Evolutionary conservation across 2,888 invertebrate genomes (phyloP).

Genomic region (Pegoplata infirma): DNA sequence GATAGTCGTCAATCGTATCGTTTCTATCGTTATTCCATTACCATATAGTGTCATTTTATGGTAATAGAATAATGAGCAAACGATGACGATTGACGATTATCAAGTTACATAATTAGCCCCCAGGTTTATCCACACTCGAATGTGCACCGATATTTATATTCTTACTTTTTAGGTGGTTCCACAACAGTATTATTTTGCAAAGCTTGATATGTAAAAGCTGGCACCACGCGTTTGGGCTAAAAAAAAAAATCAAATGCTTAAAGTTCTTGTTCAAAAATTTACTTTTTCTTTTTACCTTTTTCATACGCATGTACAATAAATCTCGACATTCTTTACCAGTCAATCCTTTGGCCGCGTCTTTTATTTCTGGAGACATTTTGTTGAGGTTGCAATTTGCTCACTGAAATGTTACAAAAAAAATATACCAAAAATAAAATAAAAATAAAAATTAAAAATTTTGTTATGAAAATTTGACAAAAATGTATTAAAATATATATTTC

Average conservation of each 20-base stretch:
- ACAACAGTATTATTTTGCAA: constrained; percentile 75
- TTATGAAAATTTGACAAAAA: constrained; percentile 5
- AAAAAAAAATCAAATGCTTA: not conserved
- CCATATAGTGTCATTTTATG: no score
- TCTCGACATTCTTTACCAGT: constrained; percentile 66
- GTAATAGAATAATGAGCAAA: not conserved
- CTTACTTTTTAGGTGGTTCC: constrained; percentile 73
- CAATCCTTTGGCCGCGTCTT: constrained; percentile 41
- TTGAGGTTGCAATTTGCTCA: not conserved
- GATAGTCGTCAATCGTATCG: no score
- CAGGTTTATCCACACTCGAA: no score
- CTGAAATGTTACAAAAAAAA: constrained; percentile 33
- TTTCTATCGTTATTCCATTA: no score
- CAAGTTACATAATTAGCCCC: no score
- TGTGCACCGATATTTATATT: no score
- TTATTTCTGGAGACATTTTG: constrained; percentile 43
- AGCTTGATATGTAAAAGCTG: constrained; percentile 76
- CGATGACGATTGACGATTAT: no score
- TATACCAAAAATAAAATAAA: constrained; percentile 7
- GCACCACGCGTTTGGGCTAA: constrained; percentile 71
- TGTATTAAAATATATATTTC: no score
- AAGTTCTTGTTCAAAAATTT: not conserved
- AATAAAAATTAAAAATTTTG: constrained; percentile 1
- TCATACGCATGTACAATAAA: constrained; percentile 62
- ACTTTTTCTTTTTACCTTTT: constrained; percentile 62